Evolutionary conservation across 2,113 vertebrate genomes (phyloP).

Genomic region (Thunnus maccoyii): DNA sequence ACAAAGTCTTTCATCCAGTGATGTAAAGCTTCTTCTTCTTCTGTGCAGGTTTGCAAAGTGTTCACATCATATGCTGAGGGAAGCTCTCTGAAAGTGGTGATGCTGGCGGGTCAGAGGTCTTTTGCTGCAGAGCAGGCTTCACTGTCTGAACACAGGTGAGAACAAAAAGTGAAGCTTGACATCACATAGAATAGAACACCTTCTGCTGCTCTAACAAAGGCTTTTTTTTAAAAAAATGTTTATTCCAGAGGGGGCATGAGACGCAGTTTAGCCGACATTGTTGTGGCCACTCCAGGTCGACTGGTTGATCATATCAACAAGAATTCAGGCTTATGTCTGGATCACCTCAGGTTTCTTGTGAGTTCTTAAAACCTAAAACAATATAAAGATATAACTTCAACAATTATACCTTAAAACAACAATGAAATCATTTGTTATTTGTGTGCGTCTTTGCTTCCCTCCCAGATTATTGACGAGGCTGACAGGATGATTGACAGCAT

Average conservation of each 20-base stretch:
- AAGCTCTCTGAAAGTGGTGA: slow-evolving; percentile 87
- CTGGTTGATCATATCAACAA: slow-evolving; percentile 95
- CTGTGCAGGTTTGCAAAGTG: slow-evolving; percentile 91
- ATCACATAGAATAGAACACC: neutral
- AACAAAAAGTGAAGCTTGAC: neutral
- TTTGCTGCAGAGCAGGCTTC: slow-evolving; percentile 90
- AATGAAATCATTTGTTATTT: neutral
- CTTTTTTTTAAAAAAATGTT: neutral
- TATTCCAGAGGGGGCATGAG: slow-evolving; percentile 76
- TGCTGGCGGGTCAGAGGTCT: slow-evolving; percentile 91
- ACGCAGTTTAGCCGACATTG: slow-evolving; percentile 91
- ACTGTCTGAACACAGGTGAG: slow-evolving; percentile 89
- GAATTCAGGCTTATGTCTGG: slow-evolving; percentile 88
- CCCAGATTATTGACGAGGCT: slow-evolving; percentile 93
- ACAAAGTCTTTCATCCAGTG: no score
- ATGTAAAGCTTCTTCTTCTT: neutral
- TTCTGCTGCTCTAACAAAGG: neutral
- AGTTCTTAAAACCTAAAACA: slow-evolving; percentile 40
- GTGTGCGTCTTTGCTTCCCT: neutral
- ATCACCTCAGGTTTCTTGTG: slow-evolving; percentile 94
- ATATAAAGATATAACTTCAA: neutral
- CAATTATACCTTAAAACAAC: neutral
- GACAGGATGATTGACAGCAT: slow-evolving; percentile 97
- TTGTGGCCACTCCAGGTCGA: slow-evolving; percentile 95
- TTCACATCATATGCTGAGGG: slow-evolving; percentile 90